Base-by-base conservation (phyloP, 2,113 vertebrate species). In the Synodontis membranacea region DNA sequence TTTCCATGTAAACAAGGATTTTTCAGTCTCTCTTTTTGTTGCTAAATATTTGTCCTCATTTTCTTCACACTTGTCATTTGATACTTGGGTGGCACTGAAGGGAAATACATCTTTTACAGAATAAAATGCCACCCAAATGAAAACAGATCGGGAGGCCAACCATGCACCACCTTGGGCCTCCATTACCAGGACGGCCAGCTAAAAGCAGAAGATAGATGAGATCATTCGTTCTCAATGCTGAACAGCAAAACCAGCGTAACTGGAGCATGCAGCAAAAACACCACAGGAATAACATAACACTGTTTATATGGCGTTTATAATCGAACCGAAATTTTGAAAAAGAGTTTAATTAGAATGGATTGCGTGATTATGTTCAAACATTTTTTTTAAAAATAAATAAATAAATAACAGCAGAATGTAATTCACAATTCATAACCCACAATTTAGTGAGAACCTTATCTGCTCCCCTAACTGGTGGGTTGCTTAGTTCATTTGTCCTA, bases 121-220 rank as follows among this genome's bases (percentile, higher is more conserved):
- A 94, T 92, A 82, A 94, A 94, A 93, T 94, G 94, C 92, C 94
- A 94, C 88, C 88, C 92, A 94, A 95, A 95, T 95, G 94, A 95
- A 93, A 93, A 95, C 93, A 87, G 93, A 96, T 95, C 90, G 89
- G 76, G 68, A 86, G 92, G 90, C 90, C 87, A 84, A 89, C 88
- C 88, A 23, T 86, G 86, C 94, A 92, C 91, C 91, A 92, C 92
- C 91, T 89, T 90, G 92, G 93, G 91, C 90, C 91, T 89, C 91
- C 93, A 93, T 95, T 95, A 94, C 91, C 83, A 68, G 68, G 48
- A 76, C 60, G 87, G 85, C 83, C 82, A 70, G 84, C 72, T 80
- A 89, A 89, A 90, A 89, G 34, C 83, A 58, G 88, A 94, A 94
- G 94, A 96, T 87, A 86, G 92, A 95, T 95, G 92, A 90, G 91